These are phyloP conservation scores for Chloroclystis v-ata DNA, from an alignment of 2,888 invertebrate genomes.

Conservation along the genomic window DNA sequence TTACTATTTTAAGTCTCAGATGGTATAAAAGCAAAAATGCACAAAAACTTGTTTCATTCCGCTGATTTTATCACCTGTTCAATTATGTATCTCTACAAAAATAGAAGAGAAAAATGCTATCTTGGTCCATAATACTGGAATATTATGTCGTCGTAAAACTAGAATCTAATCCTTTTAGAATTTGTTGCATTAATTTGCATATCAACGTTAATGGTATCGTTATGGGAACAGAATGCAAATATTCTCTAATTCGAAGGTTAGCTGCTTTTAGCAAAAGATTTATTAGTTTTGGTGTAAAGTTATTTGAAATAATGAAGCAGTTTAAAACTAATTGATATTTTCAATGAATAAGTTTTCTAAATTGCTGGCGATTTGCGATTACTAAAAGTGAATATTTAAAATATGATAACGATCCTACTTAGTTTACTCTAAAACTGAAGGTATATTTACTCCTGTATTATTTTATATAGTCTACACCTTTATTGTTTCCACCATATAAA, in stretches of 20 bases:
- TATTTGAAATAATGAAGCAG: constrained; percentile 16
- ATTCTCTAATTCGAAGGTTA: constrained; percentile 54
- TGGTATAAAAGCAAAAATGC: too few species aligned
- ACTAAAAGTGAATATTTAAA: neutral
- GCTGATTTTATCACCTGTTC: too few species aligned
- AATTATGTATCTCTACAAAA: neutral
- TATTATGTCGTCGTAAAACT: constrained; percentile 35
- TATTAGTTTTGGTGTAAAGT: constrained; percentile 30
- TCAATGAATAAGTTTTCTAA: constrained; percentile 12
- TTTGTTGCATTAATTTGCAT: constrained; percentile 60
- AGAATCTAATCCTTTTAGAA: constrained; percentile 49
- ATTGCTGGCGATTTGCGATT: constrained; percentile 1
- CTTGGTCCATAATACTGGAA: constrained; percentile 14
- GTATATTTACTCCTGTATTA: too few species aligned
- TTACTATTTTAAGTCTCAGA: too few species aligned
- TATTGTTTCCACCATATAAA: too few species aligned
- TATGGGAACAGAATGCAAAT: constrained; percentile 56
- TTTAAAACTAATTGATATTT: constrained; percentile 7
- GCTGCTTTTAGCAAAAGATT: constrained; percentile 41
- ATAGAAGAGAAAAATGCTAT: neutral
- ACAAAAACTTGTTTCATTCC: too few species aligned
- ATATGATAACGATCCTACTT: too few species aligned
- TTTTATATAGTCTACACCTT: too few species aligned
- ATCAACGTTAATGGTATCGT: constrained; percentile 56
- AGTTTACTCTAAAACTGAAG: too few species aligned